phyloP scores from a whole-genome alignment of 1,140 invertebrate genomes.

The Sinonovacula constricta region DNA sequence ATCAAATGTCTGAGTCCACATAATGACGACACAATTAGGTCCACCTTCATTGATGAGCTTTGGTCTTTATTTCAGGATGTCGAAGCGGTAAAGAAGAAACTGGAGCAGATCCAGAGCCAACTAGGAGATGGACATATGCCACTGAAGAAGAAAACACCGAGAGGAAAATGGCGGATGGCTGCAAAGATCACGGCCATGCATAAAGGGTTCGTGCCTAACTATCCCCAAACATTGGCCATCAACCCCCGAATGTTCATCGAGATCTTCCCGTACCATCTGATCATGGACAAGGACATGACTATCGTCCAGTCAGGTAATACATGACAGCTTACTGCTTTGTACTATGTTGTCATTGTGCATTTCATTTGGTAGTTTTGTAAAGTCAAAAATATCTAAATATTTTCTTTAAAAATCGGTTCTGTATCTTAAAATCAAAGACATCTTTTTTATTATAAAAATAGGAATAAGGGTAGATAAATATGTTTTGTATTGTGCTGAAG shows the following conservation, averaged over 20 bases:
- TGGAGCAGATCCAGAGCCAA: slow-evolving; percentile 59
- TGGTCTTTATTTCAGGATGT: slow-evolving; percentile 58
- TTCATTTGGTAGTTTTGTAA: no score
- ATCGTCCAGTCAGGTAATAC: slow-evolving; percentile 77
- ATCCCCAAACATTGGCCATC: slow-evolving; percentile 57
- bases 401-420: no score
- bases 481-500: no score
- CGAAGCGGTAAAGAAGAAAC: slow-evolving; percentile 55
- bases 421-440: no score
- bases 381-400: no score
- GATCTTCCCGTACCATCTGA: slow-evolving; percentile 78
- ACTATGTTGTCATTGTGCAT: no score
- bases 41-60: no score
- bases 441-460: no score
- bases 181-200: slow-evolving; percentile 59
- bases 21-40: no score
- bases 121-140: slow-evolving; percentile 61
- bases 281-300: slow-evolving; percentile 75
- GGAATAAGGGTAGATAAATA: no score
- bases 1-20: no score
- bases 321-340: no score
- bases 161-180: slow-evolving; percentile 59
- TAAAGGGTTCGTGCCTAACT: slow-evolving; percentile 60
- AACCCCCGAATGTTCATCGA: slow-evolving; percentile 66
- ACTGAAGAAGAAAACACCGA: slow-evolving; percentile 49